Base-by-base conservation (phyloP, 2,888 invertebrate genomes). In the Eretmocerus hayati region DNA sequence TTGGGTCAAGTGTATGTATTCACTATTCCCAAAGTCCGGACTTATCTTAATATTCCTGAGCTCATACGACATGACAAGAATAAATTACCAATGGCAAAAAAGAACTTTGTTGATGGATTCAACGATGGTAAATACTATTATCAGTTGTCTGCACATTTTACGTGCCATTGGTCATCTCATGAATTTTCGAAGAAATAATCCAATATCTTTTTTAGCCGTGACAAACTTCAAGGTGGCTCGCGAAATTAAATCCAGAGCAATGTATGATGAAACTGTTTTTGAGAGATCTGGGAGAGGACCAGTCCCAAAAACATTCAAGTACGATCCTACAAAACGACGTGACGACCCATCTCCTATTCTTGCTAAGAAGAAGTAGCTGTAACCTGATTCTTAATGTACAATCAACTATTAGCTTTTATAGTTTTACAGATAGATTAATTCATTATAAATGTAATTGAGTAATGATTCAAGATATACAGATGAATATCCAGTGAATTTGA, bases 201-300 rank as follows among this genome's bases (percentile, higher is more conserved):
- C n/a, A n/a, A n/a, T n/a, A n/a, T 39, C 18, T 35, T n/a, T 61
- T 60, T 49, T 62, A 87, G 87, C 89, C 2, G 87, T 86, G 85
- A 81, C 81, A 13, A 91, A 91, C 67, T 79, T 90, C 67, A 90
- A 87, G 72, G 79, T 90, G 48, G 77, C 84, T 0, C 81, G 77
- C 64, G 85, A 89, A 65, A 71, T 94, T 45, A 83, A 86, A 54
- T 87, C 90, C 32, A 77, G 92, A 47, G 79, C 82, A 60, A 74
- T 83, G 52, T 69, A 85, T 55, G 92, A 94, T 68, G 83, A 84
- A 60, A 75, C 87, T 56, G 80, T 84, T 45, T 94, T 94, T 64
- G 81, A 83, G 50, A 80, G 79, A 67, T 91, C 93, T 2, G 95
- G 93, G 11, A 83, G 82, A 65, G 92, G 90, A 0, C 89, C 95